Conservation (phyloP, 2,113 vertebrate species). For the Rissa tridactyla region DNA sequence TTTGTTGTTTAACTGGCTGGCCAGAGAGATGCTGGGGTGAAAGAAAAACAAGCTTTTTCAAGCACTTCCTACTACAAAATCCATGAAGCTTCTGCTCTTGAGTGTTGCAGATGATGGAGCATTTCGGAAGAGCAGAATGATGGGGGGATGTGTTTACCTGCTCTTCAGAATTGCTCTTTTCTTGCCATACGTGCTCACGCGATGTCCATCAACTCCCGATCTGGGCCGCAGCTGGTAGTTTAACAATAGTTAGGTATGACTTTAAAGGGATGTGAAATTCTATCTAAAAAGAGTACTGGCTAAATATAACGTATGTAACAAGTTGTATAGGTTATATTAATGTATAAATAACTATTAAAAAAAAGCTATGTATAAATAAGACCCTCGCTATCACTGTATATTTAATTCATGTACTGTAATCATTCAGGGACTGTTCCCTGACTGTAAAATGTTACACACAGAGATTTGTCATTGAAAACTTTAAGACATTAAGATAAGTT, state of each 20-base stretch:
- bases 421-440: background rate
- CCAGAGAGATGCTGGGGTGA: background rate
- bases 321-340: background rate
- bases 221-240: background rate
- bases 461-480: background rate
- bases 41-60: background rate
- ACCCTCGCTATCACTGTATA: background rate
- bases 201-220: background rate
- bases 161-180: background rate
- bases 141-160: background rate
- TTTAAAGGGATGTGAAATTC: background rate
- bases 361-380: background rate
- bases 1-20: background rate
- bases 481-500: background rate
- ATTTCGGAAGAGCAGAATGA: background rate
- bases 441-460: background rate
- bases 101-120: background rate
- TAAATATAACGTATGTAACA: background rate
- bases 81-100: background rate
- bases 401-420: background rate
- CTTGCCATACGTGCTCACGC: rapidly evolving
- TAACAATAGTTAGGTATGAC: background rate
- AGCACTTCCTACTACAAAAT: background rate
- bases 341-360: background rate
- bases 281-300: background rate